Evolutionary conservation across 2,888 invertebrate species (phyloP), one percentile per base, ranked within the genome.

Genomic region (Tanypteryx hageni): DNA sequence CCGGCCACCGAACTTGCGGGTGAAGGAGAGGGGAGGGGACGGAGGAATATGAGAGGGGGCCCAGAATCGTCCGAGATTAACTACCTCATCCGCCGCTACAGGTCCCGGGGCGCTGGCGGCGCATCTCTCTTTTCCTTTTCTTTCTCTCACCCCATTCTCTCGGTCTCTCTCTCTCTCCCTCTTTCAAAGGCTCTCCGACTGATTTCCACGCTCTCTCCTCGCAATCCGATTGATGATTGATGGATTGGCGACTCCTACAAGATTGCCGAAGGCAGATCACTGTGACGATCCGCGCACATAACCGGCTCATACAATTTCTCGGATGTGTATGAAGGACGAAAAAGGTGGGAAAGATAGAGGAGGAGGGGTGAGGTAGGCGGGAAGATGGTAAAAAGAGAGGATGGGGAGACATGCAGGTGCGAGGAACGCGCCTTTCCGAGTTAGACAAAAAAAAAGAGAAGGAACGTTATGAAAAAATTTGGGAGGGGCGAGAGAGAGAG

Each of bases 191-290:
- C 76, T 22, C 76, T 27, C 76, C 27, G 76, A 76, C 76, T 22
- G 76, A 76, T 76, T 76, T 27, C 76, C 76, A 76, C 76, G 76
- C 10, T 76, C 27, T 76, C 22, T 76, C 76, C 76, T 22, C 76
- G 76, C 27, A 22, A 76, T 76, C 76, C 76, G 76, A 76, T 76
- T 76, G 76, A 76, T 76, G 76, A 76, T 76, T 76, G 76, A 76
- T 76, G 76, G 76, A 76, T 76, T 76, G 14, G 76, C 22, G 27
- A 27, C 22, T 10, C 14, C 27, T 13, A 76, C 76, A 22, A 3
- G 22, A 22, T 76, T n/a, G 76, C 76, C 13, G 5, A 10, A 68
- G 68, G 68, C 68, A n/a, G 68, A 68, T n/a, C 22, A 22, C n/a
- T 22, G 68, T 22, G 27, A 27, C 27, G 22, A 14, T 27, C 13